A percentile compares a stretch with the other conserved stretches of the same genome.
phyloP scores from a whole-genome alignment of 2,113 vertebrate genomes.

The Clarias batrachus region DNA sequence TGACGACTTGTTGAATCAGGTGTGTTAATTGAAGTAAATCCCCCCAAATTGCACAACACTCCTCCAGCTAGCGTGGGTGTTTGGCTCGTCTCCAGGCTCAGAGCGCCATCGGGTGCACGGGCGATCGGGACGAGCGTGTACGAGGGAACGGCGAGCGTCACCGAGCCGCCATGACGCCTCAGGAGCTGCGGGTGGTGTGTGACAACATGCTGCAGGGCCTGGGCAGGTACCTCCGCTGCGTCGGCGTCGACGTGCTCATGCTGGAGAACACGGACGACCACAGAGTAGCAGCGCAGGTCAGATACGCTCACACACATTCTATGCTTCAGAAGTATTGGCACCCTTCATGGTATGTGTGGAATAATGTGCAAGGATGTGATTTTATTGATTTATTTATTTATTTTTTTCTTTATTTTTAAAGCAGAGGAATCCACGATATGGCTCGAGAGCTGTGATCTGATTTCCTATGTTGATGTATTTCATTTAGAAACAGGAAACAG shows the following conservation, averaged over 20 bases:
- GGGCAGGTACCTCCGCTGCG: conserved; percentile 81
- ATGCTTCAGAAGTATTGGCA: neutral
- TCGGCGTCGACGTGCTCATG: conserved; percentile 78
- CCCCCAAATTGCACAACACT: neutral
- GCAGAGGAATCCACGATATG: neutral
- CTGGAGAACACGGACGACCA: conserved; percentile 81
- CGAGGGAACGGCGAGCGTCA: conserved; percentile 7
- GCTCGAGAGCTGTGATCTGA: neutral
- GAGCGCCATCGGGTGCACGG: conserved; percentile 44
- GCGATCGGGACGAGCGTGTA: conserved; percentile 6
- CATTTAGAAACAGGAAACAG: neutral
- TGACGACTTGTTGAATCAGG: neutral
- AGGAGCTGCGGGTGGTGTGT: conserved; percentile 80
- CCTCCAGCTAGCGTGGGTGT: neutral
- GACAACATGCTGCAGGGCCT: conserved; percentile 89
- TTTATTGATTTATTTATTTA: neutral
- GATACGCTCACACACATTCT: conserved; percentile 1
- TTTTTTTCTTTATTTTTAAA: too few species aligned
- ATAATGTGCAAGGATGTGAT: neutral
- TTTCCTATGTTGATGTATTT: neutral
- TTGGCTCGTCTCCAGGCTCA: conserved; percentile 22
- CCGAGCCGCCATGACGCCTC: conserved; percentile 59
- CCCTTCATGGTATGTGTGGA: neutral
- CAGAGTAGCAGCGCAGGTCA: conserved; percentile 79
- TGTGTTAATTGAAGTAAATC: neutral